Evolutionary conservation across 2,888 invertebrate genomes (phyloP), one percentile per base, ranked within the genome.

Genomic region (Serrognathus titanus): DNA sequence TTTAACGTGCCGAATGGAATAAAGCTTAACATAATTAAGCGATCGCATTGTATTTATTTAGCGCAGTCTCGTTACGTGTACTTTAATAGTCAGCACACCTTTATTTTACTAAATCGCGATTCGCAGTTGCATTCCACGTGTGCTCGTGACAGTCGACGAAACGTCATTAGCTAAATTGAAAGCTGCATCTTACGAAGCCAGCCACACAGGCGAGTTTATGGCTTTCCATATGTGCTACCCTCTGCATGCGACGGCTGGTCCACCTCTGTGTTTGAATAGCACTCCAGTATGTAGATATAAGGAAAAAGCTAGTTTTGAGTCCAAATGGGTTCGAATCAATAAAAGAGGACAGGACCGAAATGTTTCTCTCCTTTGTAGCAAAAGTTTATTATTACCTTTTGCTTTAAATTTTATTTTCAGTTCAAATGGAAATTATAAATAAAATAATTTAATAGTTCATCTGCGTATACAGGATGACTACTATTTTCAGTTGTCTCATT

Each of bases 111-210:
- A 73, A 72, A 73, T 73, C 72, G 72, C 71, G 66, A 72, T 71
- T 71, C 71, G 69, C 65, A 66, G 67, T 64, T 72, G 69, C 72
- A 73, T 74, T 73, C 73, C 72, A 69, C 74, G 75, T 75, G 71
- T 75, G 75, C 75, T 73, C 71, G 74, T 74, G 77, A 77, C 77
- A 76, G 76, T 75, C 75, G 74, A 75, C 73, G 74, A 75, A 76
- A 76, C 75, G 75, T 77, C 77, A 77, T 77, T 77, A 77, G 77
- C 76, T 71, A 77, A 77, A 77, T 77, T 77, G 77, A 77, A 77
- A 76, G 77, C 75, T 75, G 76, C 77, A 77, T 77, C 76, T 77
- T 75, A 72, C 71, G 69, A 65, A 65, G 71, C 72, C 71, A 73
- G 71, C 59, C 59, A 71, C 45, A 69, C 75, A 68, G 60, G 47